Base-by-base conservation (phyloP, 2,888 invertebrate species). In the Ectemnius cavifrons region DNA sequence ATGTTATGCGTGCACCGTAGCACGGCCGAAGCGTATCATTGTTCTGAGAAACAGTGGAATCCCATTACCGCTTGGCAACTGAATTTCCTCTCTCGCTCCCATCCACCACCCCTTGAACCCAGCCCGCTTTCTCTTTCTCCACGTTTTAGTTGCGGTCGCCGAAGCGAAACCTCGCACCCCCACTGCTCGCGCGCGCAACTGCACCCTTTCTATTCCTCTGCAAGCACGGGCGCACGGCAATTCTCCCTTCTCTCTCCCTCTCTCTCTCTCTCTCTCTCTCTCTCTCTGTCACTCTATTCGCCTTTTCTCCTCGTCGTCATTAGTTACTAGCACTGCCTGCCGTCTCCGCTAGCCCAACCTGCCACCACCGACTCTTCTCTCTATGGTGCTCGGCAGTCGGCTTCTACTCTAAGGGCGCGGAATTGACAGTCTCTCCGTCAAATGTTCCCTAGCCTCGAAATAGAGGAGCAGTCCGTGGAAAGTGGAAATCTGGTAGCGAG, bases 51-150 rank as follows among this genome's bases (percentile, higher is more conserved):
- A 89, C 89, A 89, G 89, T 86, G 89, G 87, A 89, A 89, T 89
- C 86, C 89, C 89, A 89, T 89, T 89, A 89, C 89, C 85, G 87
- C 87, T 86, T 88, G 85, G 88, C 87, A 87, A 87, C 86, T 87
- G 86, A 87, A 87, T 85, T 86, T 86, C 85, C 86, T 85, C 84
- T 84, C 79, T 85, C 73, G 82, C 16, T 16, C 37, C 37, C 37
- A 8, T 37, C 37, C 8, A 37, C 37, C 37, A 4, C 37, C 37
- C 37, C 37, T 37, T 11, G 8, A 37, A 37, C 37, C 11, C 37
- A 8, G 8, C 8, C 8, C 37, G 5, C 37, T 6, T 37, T 37
- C 37, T 37, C 37, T 37, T 37, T 37, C 37, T 81, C 82, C 78
- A 78, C 86, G 85, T 87, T 89, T 88, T 86, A 87, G 88, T 86